Base-by-base conservation (phyloP, 1,140 invertebrate species). In the Pogonognathellus flavescens region DNA sequence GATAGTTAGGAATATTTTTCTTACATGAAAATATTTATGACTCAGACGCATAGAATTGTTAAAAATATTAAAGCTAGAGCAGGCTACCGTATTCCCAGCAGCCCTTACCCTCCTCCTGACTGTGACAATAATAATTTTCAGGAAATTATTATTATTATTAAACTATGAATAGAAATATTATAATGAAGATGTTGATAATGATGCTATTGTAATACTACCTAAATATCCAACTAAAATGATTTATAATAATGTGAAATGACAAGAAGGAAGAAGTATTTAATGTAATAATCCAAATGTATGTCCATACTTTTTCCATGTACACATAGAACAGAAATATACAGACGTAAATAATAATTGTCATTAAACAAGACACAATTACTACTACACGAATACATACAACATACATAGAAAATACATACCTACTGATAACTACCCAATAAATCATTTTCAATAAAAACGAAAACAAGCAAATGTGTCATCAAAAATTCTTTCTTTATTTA, bases 371-470 rank as follows among this genome's bases (percentile, higher is more conserved):
- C 41, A 72, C 25, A 72, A 76, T 76, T 76, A 50, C 41, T 50
- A 76, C 41, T 57, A 57, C n/a, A n/a, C 11, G n/a, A 57, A 2
- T 57, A 57, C 11, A 57, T n/a, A n/a, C n/a, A n/a, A 57, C n/a
- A 9, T 57, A 57, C 53, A 57, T 57, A n/a, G 11, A 57, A 14
- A 14, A 76, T 50, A 49, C 14, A n/a, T 31, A 76, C 70, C 70
- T 66, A 66, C 62, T 66, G 11, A 66, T 66, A 66, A 76, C 31
- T 76, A 76, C 70, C 70, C 70, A 76, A 76, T 76, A 76, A 76
- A 76, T 76, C 70, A 31, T 76, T 76, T 76, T 50, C 70, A 76
- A 76, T 76, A 76, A 76, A 41, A 66, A 66, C 62, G 31, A 41
- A n/a, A 66, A 66, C 22, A 76, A 18, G 18, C n/a, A 49, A 50